Evolutionary conservation across 2,888 invertebrate species (phyloP).

Genomic region (Agrochola lychnidis): DNA sequence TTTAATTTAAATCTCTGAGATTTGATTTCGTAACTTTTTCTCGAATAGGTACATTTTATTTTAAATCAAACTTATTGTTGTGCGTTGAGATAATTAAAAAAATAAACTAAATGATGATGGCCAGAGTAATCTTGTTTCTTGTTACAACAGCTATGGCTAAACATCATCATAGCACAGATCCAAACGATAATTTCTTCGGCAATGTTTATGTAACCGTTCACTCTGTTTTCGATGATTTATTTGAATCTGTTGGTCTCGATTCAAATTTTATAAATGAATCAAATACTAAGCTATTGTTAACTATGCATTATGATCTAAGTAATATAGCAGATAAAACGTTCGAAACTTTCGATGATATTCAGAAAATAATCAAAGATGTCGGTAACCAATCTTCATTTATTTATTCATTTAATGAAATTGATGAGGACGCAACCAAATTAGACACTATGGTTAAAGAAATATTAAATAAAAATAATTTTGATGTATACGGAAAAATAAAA

Average conservation of each 20-base stretch:
- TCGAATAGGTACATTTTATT: neutral
- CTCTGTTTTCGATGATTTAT: constrained; percentile 63
- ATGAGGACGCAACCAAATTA: constrained; percentile 12
- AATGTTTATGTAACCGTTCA: constrained; percentile 64
- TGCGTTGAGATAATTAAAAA: neutral
- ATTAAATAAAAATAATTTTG: constrained; percentile 44
- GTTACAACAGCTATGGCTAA: constrained; percentile 40
- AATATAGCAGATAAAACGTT: constrained; percentile 64
- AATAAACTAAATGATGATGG: constrained; percentile 11
- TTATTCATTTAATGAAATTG: constrained; percentile 16
- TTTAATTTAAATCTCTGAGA: constrained; percentile 11
- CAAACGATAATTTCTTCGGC: constrained; percentile 58
- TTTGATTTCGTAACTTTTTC: constrained; percentile 1
- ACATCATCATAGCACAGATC: constrained; percentile 39
- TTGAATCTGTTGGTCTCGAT: constrained; percentile 64
- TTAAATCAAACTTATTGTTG: neutral
- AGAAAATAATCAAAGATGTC: constrained; percentile 40
- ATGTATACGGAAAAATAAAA: constrained; percentile 22
- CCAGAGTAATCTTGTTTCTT: constrained; percentile 21
- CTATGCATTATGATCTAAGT: constrained; percentile 68
- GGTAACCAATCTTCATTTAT: neutral
- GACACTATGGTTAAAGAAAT: constrained; percentile 54
- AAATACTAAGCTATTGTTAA: constrained; percentile 59
- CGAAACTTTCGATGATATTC: constrained; percentile 58
- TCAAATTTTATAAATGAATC: constrained; percentile 55